Percentiles rank a stretch among this genome's conserved stretches.
phyloP scores from a whole-genome alignment of 2,797 vertebrate genomes.

The Muscicapa comitata region DNA sequence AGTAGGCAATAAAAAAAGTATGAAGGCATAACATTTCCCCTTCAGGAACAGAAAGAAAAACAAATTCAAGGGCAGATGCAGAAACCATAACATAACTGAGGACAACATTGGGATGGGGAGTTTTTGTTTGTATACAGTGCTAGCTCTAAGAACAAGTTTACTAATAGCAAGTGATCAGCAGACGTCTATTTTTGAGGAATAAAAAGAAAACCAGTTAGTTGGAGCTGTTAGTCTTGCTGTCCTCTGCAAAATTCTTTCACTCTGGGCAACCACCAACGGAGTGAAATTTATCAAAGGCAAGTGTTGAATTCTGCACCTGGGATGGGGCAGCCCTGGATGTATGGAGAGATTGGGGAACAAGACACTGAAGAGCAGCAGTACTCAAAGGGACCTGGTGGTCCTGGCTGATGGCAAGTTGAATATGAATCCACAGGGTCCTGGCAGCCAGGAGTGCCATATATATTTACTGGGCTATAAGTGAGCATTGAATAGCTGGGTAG shows the following conservation, averaged over 20 bases:
- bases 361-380: not conserved
- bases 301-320: not conserved
- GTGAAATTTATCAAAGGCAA: not conserved
- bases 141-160: not conserved
- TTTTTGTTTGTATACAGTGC: not conserved
- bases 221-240: not conserved
- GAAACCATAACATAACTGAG: not conserved
- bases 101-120: not conserved
- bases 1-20: not conserved
- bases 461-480: not conserved
- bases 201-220: not conserved
- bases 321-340: not conserved
- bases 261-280: not conserved
- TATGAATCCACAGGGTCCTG: not conserved
- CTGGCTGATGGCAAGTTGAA: not conserved
- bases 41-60: not conserved
- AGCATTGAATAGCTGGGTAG: not conserved
- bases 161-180: not conserved
- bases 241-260: not conserved
- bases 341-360: not conserved
- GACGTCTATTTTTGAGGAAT: not conserved
- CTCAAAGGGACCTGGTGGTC: not conserved
- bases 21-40: not conserved
- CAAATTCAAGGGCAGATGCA: not conserved
- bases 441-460: not conserved